phyloP scores from a whole-genome alignment of 30 jellyfish, hydroid and myxozoan genomes.

The Cassiopea andromeda region DNA sequence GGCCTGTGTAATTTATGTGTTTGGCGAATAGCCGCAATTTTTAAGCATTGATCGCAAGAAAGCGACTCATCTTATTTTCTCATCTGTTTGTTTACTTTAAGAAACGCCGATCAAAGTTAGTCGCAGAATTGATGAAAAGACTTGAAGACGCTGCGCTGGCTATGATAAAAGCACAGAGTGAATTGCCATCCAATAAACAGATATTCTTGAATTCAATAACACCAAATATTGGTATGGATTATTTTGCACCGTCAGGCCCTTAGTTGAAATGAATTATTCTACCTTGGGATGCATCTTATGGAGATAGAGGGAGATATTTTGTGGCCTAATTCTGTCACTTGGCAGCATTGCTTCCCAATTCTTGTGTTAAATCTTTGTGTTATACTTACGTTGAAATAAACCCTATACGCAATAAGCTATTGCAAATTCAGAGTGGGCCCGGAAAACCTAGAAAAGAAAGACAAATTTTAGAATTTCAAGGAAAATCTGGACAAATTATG shows the following conservation, averaged over 20 bases:
- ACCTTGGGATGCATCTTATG: too few species aligned
- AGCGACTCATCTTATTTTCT: neutral
- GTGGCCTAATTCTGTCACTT: too few species aligned
- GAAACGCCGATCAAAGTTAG: constrained; percentile 48
- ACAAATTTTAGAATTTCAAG: too few species aligned
- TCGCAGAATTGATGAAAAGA: constrained; percentile 46
- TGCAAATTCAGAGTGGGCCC: too few species aligned
- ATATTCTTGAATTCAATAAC: constrained; percentile 35
- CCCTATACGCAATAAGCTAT: too few species aligned
- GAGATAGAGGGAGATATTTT: too few species aligned
- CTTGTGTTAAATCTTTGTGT: too few species aligned
- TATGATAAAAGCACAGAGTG: constrained; percentile 51
- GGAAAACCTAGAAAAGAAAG: too few species aligned
- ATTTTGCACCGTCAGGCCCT: neutral
- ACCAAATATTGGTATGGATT: constrained; percentile 48
- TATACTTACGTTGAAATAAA: too few species aligned
- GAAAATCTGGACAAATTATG: too few species aligned
- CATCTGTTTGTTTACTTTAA: neutral
- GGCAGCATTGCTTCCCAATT: too few species aligned
- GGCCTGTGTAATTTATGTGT: constrained; percentile 1
- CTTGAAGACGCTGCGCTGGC: constrained; percentile 71
- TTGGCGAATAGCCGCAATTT: constrained; percentile 6
- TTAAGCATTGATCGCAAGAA: neutral
- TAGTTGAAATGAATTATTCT: too few species aligned
- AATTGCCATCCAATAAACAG: neutral